phyloP scores from a whole-genome alignment of 2,888 invertebrate species.

The Esperia sulphurella region DNA sequence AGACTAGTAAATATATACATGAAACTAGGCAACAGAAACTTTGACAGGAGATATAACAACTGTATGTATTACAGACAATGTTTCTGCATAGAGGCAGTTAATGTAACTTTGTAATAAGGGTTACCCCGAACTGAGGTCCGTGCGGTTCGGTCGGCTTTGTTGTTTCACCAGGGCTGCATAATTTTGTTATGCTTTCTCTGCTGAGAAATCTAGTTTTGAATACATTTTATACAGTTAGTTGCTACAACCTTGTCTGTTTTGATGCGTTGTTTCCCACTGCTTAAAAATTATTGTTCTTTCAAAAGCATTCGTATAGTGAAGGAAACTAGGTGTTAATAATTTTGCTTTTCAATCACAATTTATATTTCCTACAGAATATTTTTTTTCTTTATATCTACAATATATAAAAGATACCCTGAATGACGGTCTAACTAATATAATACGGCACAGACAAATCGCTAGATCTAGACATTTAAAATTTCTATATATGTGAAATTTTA shows the following conservation, averaged over 20 bases:
- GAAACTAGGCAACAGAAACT: constrained; percentile 42
- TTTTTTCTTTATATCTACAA: too few species aligned
- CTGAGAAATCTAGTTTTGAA: constrained; percentile 49
- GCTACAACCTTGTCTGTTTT: not conserved
- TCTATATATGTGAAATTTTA: too few species aligned
- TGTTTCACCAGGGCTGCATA: constrained; percentile 44
- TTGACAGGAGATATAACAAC: constrained; percentile 31
- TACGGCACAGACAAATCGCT: too few species aligned
- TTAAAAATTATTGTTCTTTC: too few species aligned
- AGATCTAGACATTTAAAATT: too few species aligned
- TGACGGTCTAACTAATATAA: too few species aligned
- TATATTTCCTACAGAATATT: too few species aligned
- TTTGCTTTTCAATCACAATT: too few species aligned
- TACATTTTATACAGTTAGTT: constrained; percentile 30
- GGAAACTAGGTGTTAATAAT: too few species aligned
- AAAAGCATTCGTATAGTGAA: too few species aligned
- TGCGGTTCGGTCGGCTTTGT: constrained; percentile 43
- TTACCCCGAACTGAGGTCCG: constrained; percentile 35
- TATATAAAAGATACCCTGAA: too few species aligned
- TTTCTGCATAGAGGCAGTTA: constrained; percentile 37
- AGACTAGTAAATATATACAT: not conserved
- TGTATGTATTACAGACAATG: constrained; percentile 15
- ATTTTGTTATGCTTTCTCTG: constrained; percentile 60
- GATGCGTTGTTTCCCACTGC: not conserved
- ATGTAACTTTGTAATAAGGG: constrained; percentile 68